phyloP scores from a whole-genome alignment of 1,140 invertebrate species.

The Nixonia krombeini region DNA sequence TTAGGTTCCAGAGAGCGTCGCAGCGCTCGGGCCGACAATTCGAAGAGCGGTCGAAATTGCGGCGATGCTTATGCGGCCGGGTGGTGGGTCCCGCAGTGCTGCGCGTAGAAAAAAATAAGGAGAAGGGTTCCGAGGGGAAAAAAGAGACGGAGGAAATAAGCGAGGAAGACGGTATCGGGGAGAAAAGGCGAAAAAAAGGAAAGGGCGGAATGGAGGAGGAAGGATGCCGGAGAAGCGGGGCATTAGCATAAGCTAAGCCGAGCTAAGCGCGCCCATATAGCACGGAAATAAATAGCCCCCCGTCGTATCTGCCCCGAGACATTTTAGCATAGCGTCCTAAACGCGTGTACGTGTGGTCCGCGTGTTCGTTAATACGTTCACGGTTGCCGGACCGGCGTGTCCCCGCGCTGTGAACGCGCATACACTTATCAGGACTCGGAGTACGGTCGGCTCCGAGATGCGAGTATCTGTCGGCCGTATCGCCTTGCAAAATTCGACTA shows the following conservation, averaged over 20 bases:
- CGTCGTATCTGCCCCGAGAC: conserved; percentile 56
- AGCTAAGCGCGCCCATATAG: conserved; percentile 63
- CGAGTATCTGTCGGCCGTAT: conserved; percentile 34
- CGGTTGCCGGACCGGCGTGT: conserved; percentile 23
- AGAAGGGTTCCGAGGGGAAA: conserved; percentile 6
- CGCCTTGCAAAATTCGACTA: conserved; percentile 42
- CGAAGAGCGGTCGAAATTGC: too few relatives aligned
- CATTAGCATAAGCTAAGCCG: conserved; percentile 65
- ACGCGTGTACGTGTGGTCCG: conserved; percentile 47
- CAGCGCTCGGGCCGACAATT: too few relatives aligned
- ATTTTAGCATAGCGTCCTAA: conserved; percentile 56
- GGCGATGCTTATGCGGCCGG: conserved; percentile 52
- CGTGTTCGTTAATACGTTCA: conserved; percentile 48
- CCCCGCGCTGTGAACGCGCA: conserved; percentile 23
- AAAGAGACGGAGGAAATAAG: conserved; percentile 11
- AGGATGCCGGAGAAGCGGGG: conserved; percentile 57
- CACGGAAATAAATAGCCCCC: conserved; percentile 66
- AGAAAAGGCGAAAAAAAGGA: conserved; percentile 36
- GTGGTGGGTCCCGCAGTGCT: neutral
- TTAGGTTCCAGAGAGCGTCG: too few relatives aligned
- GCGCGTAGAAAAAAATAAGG: conserved; percentile 15
- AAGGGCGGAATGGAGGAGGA: conserved; percentile 41
- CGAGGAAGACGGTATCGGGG: conserved; percentile 37
- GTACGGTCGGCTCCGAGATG: conserved; percentile 6
- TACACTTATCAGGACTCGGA: conserved; percentile 35